Evolutionary conservation across 2,888 invertebrate genomes (phyloP).

Genomic region (Ormyrus rosae): DNA sequence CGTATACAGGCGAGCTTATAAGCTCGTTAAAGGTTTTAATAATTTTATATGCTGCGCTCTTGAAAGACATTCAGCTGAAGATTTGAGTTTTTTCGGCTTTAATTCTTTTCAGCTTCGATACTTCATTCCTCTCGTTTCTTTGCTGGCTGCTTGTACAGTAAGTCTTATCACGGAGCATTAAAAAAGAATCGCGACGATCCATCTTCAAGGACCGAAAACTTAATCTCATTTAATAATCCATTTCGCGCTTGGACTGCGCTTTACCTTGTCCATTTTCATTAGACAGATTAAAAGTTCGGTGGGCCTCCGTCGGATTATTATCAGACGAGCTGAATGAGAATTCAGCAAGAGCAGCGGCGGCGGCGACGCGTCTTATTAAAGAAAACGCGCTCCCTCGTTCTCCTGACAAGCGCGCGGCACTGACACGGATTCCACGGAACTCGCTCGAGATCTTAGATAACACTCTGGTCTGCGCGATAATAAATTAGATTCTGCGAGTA

Average conservation of each 20-base stretch:
- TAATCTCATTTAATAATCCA: constrained; percentile 32
- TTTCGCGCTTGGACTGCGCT: constrained; percentile 17
- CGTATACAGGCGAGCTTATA: no score
- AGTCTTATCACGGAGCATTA: no score
- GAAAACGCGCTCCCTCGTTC: constrained; percentile 9
- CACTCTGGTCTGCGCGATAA: constrained; percentile 11
- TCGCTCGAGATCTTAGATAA: constrained; percentile 40
- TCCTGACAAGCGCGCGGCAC: constrained; percentile 2
- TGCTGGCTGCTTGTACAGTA: no score
- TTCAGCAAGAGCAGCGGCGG: background rate
- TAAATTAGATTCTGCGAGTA: constrained; percentile 38
- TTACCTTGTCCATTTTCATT: constrained; percentile 36
- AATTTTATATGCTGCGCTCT: no score
- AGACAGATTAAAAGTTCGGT: constrained; percentile 30
- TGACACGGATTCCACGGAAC: constrained; percentile 28
- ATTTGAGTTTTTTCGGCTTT: no score
- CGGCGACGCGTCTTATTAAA: constrained; percentile 37
- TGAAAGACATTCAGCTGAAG: no score
- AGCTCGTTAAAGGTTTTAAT: no score
- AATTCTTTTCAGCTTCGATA: no score
- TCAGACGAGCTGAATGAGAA: constrained; percentile 13
- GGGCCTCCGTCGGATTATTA: constrained; percentile 15
- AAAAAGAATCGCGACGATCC: background rate
- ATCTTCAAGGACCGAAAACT: constrained; percentile 9
- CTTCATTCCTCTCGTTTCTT: no score